phyloP scores from a whole-genome alignment of 2,888 invertebrate genomes.

The Rhopalosiphum nymphaeae region DNA sequence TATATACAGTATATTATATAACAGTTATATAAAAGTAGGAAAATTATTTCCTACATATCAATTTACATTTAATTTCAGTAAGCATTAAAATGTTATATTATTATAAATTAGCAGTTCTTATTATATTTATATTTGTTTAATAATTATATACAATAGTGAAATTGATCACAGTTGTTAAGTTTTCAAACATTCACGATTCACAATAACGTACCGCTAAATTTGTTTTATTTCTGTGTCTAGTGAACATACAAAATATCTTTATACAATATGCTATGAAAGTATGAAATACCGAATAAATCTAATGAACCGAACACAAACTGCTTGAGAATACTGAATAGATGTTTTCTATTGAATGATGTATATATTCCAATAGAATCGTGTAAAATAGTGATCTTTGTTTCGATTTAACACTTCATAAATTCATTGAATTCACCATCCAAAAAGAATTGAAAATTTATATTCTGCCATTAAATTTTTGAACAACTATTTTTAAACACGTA shows the following conservation, averaged over 20 bases:
- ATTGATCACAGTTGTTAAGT: not conserved
- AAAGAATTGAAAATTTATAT: slow-evolving; percentile 30
- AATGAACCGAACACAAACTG: slow-evolving; percentile 53
- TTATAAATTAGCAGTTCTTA: not conserved
- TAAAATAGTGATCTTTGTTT: slow-evolving; percentile 49
- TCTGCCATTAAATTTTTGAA: not conserved
- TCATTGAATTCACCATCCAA: not conserved
- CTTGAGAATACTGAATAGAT: slow-evolving; percentile 48
- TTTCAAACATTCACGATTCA: not conserved
- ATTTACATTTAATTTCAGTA: not conserved
- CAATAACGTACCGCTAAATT: not conserved
- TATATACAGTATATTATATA: not conserved
- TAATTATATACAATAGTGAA: not conserved
- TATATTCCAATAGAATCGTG: not conserved
- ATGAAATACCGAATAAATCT: slow-evolving; percentile 35
- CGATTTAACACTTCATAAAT: slow-evolving; percentile 45
- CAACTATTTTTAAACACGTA: not conserved
- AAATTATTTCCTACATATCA: not conserved
- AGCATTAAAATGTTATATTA: not conserved
- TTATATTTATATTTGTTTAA: not conserved
- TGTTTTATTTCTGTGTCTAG: slow-evolving; percentile 3
- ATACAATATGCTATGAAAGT: slow-evolving; percentile 11
- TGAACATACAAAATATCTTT: not conserved
- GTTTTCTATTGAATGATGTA: slow-evolving; percentile 22
- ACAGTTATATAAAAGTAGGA: not conserved